Evolutionary conservation across 2,888 invertebrate species (phyloP).

Genomic region (Alentia gelatinosa): DNA sequence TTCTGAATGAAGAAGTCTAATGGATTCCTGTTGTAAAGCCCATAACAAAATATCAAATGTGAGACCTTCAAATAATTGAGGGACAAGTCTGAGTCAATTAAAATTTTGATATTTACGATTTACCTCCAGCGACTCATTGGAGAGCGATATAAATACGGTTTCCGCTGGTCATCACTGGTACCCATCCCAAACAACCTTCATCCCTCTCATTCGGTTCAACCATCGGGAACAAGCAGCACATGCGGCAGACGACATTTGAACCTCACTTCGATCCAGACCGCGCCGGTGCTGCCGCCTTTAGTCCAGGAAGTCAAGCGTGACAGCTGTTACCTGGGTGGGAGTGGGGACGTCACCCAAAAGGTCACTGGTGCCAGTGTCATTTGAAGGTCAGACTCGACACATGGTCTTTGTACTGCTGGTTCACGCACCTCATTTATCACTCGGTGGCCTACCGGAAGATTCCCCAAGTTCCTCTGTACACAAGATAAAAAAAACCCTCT

Average conservation of each 20-base stretch:
- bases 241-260: neutral
- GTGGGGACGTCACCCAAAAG: neutral
- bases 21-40: too few relatives aligned
- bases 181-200: too few relatives aligned
- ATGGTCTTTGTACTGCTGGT: neutral
- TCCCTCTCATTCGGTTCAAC: neutral
- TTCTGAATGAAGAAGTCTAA: too few relatives aligned
- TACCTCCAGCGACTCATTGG: too few relatives aligned
- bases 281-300: neutral
- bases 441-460: neutral
- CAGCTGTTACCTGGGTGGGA: conserved; percentile 1
- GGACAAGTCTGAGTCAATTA: too few relatives aligned
- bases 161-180: too few relatives aligned
- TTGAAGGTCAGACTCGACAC: neutral
- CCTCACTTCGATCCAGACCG: neutral
- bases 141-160: too few relatives aligned
- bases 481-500: neutral
- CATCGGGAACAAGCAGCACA: neutral
- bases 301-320: neutral
- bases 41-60: too few relatives aligned
- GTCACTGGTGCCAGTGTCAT: conserved; percentile 8
- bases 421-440: neutral
- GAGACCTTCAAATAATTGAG: too few relatives aligned
- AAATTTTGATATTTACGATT: too few relatives aligned
- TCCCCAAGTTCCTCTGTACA: neutral